These are phyloP conservation scores for Diorhabda carinulata DNA, from an alignment of 1,140 invertebrate genomes.

Conservation along the genomic window DNA sequence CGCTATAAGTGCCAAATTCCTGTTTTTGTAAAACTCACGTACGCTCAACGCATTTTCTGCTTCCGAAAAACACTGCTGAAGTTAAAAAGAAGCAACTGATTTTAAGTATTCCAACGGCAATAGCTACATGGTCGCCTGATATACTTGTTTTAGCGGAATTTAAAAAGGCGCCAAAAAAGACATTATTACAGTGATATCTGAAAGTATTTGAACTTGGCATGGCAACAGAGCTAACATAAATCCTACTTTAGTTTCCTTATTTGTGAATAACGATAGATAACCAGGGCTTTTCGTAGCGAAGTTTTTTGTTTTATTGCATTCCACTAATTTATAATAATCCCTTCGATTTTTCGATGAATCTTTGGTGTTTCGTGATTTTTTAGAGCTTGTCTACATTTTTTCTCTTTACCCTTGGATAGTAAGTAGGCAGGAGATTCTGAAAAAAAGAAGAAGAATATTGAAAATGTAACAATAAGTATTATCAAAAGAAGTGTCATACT, in stretches of 20 bases:
- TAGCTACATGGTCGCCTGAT: constrained; percentile 67
- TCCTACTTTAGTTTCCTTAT: constrained; percentile 57
- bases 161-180: constrained; percentile 6
- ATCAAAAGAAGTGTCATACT: constrained; percentile 65
- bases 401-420: constrained; percentile 54
- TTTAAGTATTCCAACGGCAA: constrained; percentile 74
- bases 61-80: constrained; percentile 62
- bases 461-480: constrained; percentile 59
- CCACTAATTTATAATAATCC: constrained; percentile 55
- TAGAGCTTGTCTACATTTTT: constrained; percentile 61
- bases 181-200: constrained; percentile 56
- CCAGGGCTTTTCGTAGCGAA: constrained; percentile 51
- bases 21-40: no score
- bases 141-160: not conserved
- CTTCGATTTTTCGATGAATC: constrained; percentile 52
- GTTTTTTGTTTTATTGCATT: constrained; percentile 51
- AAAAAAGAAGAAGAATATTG: constrained; percentile 61
- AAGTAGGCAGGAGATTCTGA: constrained; percentile 79
- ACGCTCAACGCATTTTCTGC: no score
- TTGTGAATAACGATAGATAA: constrained; percentile 56
- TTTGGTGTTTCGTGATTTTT: constrained; percentile 62
- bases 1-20: no score
- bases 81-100: constrained; percentile 65
- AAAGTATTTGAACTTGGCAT: constrained; percentile 70
- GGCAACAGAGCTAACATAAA: constrained; percentile 67